Conservation (phyloP, 1,140 invertebrate genomes). For the Drosophila sp. region DNA sequence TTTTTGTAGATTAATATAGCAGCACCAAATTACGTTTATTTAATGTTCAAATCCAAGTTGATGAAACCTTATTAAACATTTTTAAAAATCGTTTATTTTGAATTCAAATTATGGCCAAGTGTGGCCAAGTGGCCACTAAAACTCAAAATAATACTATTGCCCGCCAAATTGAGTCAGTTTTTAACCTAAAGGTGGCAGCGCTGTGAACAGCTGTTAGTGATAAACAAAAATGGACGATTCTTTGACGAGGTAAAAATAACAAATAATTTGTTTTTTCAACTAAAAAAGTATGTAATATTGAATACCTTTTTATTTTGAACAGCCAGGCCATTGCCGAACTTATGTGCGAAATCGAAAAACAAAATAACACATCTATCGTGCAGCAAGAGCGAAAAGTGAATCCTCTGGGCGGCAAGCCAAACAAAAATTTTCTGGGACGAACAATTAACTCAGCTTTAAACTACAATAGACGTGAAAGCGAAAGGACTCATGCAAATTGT, state of each 20-base stretch:
- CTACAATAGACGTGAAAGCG: constrained; percentile 52
- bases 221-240: constrained; percentile 44
- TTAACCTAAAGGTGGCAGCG: neutral
- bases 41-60: no score
- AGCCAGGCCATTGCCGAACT: constrained; percentile 63
- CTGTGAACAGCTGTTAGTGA: constrained; percentile 19
- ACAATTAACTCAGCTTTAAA: constrained; percentile 53
- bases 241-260: constrained; percentile 36
- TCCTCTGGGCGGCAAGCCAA: constrained; percentile 68
- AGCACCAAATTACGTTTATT: no score
- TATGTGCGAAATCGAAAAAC: constrained; percentile 44
- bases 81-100: no score
- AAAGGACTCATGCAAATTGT: constrained; percentile 38
- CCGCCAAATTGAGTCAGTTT: neutral
- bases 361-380: neutral
- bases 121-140: neutral
- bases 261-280: neutral
- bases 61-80: no score
- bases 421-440: constrained; percentile 65
- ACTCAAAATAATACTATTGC: neutral
- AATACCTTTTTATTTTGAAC: neutral
- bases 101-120: neutral
- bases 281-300: neutral
- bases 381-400: constrained; percentile 70
- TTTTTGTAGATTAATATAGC: neutral